phyloP scores from a whole-genome alignment of 2,797 vertebrate genomes.

The Acipenser transmontanus region DNA sequence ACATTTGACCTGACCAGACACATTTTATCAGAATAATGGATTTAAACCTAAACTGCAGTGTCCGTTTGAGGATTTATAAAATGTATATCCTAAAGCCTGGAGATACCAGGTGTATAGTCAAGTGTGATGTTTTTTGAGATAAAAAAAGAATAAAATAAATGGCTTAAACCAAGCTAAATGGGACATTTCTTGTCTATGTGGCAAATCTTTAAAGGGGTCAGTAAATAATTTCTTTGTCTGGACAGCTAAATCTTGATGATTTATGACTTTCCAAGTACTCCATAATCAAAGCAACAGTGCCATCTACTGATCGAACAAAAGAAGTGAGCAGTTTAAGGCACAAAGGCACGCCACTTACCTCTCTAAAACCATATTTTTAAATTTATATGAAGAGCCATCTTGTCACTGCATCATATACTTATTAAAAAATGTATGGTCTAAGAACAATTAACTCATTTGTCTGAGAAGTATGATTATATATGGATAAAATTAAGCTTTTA shows the following conservation, averaged over 20 bases:
- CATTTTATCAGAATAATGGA: too few species aligned
- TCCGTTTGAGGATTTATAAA: neutral
- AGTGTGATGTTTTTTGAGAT: neutral
- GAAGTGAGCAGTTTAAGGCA: too few species aligned
- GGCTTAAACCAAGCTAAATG: neutral
- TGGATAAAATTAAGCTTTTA: too few species aligned
- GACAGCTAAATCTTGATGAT: neutral
- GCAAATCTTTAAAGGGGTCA: neutral
- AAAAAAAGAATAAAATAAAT: neutral
- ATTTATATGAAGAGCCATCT: too few species aligned
- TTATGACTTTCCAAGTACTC: neutral
- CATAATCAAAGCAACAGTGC: neutral
- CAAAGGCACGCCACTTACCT: too few species aligned
- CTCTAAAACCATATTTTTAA: too few species aligned
- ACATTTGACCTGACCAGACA: too few species aligned
- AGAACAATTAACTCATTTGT: too few species aligned
- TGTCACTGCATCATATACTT: too few species aligned
- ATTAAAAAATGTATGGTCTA: too few species aligned
- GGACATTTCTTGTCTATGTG: neutral
- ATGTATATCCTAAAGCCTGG: neutral
- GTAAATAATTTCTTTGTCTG: neutral
- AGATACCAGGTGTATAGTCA: neutral
- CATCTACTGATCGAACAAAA: neutral
- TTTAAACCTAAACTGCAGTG: too few species aligned
- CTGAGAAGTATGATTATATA: too few species aligned